These are phyloP conservation scores for Antheraea yamamai DNA, from an alignment of 2,888 invertebrate species.

Conservation along the genomic window DNA sequence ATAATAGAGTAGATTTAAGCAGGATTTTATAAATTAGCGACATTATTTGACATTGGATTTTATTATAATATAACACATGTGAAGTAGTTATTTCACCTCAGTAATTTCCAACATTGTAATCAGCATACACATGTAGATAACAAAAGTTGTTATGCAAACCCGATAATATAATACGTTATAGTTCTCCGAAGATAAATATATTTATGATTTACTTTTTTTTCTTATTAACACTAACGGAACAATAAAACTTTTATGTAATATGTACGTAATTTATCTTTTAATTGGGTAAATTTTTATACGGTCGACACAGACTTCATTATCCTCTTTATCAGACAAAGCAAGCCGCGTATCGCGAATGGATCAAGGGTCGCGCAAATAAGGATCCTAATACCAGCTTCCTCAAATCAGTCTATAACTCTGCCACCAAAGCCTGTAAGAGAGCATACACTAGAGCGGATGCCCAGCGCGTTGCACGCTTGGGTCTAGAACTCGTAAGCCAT, in stretches of 20 bases:
- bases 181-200: not conserved
- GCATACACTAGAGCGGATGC: no score
- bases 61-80: not conserved
- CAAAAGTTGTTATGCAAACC: not conserved
- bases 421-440: no score
- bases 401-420: no score
- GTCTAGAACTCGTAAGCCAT: no score
- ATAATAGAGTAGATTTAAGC: not conserved
- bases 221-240: not conserved
- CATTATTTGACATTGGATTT: not conserved
- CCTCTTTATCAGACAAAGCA: not conserved
- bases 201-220: not conserved
- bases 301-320: not conserved
- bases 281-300: not conserved
- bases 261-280: not conserved
- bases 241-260: not conserved
- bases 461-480: no score
- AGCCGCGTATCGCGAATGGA: no score
- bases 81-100: not conserved
- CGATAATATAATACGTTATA: not conserved
- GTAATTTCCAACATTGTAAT: not conserved
- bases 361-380: no score
- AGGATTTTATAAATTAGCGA: conserved; percentile 2
- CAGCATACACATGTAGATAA: not conserved
- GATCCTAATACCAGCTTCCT: no score